phyloP scores from a whole-genome alignment of 2,797 vertebrate species.

The Chrysolophus pictus region DNA sequence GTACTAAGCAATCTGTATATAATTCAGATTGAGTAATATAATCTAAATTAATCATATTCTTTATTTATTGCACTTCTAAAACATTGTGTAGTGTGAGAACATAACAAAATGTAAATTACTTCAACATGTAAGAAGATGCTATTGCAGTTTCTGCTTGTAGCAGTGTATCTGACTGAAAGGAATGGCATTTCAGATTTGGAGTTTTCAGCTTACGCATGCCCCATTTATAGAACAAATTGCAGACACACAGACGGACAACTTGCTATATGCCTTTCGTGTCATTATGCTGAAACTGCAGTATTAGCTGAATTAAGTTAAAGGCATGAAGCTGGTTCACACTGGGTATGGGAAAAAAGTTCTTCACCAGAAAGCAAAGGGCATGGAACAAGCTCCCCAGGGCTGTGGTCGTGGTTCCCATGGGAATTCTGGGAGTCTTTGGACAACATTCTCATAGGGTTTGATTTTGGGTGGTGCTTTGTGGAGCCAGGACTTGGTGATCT shows the following conservation, averaged over 20 bases:
- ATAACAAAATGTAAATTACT: conserved; percentile 23
- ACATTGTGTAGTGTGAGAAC: background rate
- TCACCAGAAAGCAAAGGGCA: too few relatives aligned
- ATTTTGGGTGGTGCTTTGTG: too few relatives aligned
- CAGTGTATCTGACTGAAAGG: background rate
- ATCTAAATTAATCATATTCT: conserved; percentile 60
- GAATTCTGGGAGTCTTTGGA: too few relatives aligned
- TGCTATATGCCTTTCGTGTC: background rate
- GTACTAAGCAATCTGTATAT: conserved; percentile 11
- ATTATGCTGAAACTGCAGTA: background rate
- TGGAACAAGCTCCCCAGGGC: too few relatives aligned
- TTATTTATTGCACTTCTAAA: conserved; percentile 52
- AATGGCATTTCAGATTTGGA: conserved; percentile 3
- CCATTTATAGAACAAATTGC: background rate
- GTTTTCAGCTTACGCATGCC: background rate
- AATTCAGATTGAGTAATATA: conserved; percentile 39
- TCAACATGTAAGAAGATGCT: background rate
- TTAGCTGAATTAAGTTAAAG: background rate
- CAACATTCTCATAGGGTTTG: too few relatives aligned
- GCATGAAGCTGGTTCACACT: too few relatives aligned
- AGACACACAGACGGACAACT: background rate
- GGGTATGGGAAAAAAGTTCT: too few relatives aligned
- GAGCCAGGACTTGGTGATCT: too few relatives aligned
- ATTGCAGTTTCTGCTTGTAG: background rate
- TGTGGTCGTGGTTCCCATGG: too few relatives aligned